These are phyloP conservation scores for Lepidurus packardi DNA, from an alignment of 1,140 invertebrate genomes.

Conservation along the genomic window DNA sequence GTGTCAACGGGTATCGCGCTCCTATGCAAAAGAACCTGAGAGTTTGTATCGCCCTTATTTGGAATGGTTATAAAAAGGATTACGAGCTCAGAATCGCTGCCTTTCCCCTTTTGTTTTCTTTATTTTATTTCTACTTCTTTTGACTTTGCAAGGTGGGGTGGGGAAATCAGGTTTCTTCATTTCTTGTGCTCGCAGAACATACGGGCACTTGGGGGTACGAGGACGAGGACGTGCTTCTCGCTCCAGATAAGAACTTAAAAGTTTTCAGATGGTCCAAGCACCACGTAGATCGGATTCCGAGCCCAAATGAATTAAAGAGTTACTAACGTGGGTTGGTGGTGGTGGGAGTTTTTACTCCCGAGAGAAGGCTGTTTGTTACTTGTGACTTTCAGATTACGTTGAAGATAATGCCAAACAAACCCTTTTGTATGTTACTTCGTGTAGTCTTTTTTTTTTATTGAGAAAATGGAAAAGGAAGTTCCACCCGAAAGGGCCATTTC, in stretches of 20 bases:
- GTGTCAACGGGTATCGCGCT: background rate
- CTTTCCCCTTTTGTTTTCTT: background rate
- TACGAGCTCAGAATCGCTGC: background rate
- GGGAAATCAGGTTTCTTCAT: background rate
- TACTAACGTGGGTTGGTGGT: background rate
- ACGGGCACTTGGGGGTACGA: conserved; percentile 1
- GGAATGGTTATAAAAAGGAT: background rate
- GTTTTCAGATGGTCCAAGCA: background rate
- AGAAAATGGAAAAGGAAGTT: too few species aligned
- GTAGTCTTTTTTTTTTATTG: too few species aligned
- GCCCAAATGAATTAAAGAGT: conserved; percentile 1
- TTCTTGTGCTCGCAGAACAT: background rate
- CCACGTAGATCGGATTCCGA: background rate
- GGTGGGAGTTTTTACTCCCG: too few species aligned
- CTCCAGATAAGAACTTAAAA: conserved; percentile 5
- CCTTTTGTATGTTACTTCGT: too few species aligned
- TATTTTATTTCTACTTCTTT: background rate
- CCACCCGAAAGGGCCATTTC: too few species aligned
- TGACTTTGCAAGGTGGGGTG: background rate
- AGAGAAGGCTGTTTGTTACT: too few species aligned
- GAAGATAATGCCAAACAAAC: too few species aligned
- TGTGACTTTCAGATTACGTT: too few species aligned
- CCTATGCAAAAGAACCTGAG: background rate
- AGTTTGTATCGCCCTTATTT: background rate
- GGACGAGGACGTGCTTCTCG: conserved; percentile 1